Percentiles rank a stretch among this genome's conserved stretches.
Evolutionary conservation across 2,113 vertebrate genomes (phyloP).

Genomic region (Stictonetta naevosa): DNA sequence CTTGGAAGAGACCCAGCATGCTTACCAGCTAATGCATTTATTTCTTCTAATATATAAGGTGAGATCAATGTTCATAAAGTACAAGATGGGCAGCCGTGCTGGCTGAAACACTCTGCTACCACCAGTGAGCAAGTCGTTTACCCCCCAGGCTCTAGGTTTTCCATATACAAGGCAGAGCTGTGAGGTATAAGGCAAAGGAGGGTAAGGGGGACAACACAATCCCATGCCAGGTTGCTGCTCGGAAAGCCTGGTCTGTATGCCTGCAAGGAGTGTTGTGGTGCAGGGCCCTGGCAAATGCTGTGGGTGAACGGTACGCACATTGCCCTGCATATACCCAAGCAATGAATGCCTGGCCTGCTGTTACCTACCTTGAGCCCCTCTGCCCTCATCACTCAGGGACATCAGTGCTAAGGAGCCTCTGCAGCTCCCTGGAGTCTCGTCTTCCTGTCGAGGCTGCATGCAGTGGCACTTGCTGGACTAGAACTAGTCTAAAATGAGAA

Average conservation of each 20-base stretch:
- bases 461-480: background rate
- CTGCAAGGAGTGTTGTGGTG: background rate
- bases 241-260: background rate
- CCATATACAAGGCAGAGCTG: background rate
- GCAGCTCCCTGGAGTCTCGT: background rate
- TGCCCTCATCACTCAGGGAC: background rate
- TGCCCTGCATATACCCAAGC: background rate
- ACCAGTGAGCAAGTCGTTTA: background rate
- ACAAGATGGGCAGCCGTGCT: background rate
- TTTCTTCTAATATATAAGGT: slow-evolving; percentile 39
- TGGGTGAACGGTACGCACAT: background rate
- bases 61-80: background rate
- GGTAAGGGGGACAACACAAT: background rate
- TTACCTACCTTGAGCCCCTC: background rate
- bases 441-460: background rate
- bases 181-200: background rate
- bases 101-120: background rate
- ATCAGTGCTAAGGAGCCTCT: background rate
- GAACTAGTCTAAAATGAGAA: background rate
- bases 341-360: background rate
- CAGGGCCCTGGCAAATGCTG: background rate
- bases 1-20: background rate
- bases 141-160: background rate
- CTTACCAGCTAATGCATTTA: slow-evolving; percentile 1
- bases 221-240: rapidly evolving